Evolutionary conservation across 2,113 vertebrate genomes (phyloP).

Genomic region (Centropus unirufus): DNA sequence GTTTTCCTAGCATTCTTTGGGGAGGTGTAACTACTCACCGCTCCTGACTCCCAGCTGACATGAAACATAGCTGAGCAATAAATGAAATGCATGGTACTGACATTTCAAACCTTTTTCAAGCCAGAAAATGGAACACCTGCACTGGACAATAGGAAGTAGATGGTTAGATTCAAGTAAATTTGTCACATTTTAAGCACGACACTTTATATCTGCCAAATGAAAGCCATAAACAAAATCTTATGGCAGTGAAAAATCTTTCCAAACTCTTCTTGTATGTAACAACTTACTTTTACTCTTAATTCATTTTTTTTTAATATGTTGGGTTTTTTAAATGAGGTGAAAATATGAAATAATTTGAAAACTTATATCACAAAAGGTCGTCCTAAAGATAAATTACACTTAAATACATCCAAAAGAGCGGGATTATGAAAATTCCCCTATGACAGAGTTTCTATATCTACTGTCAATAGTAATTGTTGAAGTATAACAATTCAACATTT

Average conservation of each 20-base stretch:
- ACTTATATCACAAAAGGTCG: background rate
- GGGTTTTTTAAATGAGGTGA: slow-evolving; percentile 16
- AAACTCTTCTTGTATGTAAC: background rate
- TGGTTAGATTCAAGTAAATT: slow-evolving; percentile 3
- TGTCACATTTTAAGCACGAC: background rate
- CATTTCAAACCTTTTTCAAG: background rate
- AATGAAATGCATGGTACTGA: background rate
- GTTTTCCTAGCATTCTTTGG: slow-evolving; percentile 22
- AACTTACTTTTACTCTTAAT: slow-evolving; percentile 2
- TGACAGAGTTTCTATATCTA: background rate
- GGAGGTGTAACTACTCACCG: slow-evolving; percentile 31
- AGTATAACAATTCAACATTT: background rate
- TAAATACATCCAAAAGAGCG: background rate
- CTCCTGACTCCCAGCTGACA: background rate
- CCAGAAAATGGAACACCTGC: slow-evolving; percentile 62
- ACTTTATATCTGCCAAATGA: background rate
- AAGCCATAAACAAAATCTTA: background rate
- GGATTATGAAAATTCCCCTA: slow-evolving; percentile 2
- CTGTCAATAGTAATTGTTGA: background rate
- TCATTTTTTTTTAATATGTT: background rate
- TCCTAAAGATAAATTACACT: slow-evolving; percentile 9
- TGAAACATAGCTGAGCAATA: background rate
- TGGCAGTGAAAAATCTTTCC: background rate
- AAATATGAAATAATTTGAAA: slow-evolving; percentile 40
- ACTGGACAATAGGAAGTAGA: slow-evolving; percentile 22